A percentile compares a stretch with the other conserved stretches of the same genome.
Evolutionary conservation across 2,888 invertebrate genomes (phyloP).

Genomic region (Ophion obscuratus): DNA sequence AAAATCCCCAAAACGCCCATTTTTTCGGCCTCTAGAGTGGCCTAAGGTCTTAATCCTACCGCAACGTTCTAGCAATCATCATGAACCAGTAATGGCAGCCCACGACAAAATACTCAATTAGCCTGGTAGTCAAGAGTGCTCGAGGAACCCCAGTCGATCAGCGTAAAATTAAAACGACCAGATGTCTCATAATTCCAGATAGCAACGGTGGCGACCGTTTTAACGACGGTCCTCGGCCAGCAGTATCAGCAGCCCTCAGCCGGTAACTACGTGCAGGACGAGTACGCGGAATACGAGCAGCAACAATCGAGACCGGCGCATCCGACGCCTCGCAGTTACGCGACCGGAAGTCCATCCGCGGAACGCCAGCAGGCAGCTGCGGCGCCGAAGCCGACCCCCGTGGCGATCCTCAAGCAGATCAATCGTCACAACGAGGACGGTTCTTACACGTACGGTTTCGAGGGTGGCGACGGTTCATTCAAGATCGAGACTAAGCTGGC

Average conservation of each 20-base stretch:
- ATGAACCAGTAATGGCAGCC: not conserved
- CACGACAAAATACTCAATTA: not conserved
- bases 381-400: slow-evolving; percentile 87
- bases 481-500: slow-evolving; percentile 95
- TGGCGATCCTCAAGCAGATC: slow-evolving; percentile 94
- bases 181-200: slow-evolving; percentile 73
- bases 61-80: not conserved
- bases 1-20: no score
- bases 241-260: slow-evolving; percentile 77
- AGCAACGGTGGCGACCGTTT: slow-evolving; percentile 84
- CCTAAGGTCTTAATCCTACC: not conserved
- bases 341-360: slow-evolving; percentile 82
- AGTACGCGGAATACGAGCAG: slow-evolving; percentile 83
- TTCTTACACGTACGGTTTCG: slow-evolving; percentile 96
- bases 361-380: slow-evolving; percentile 83
- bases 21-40: no score
- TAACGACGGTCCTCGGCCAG: slow-evolving; percentile 84
- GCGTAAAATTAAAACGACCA: not conserved
- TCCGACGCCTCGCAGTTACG: slow-evolving; percentile 84
- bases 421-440: slow-evolving; percentile 96
- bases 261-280: slow-evolving; percentile 83
- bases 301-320: slow-evolving; percentile 75
- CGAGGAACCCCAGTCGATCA: not conserved
- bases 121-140: not conserved
- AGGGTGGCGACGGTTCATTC: slow-evolving; percentile 94